A percentile compares a stretch with the other conserved stretches of the same genome.
These are phyloP conservation scores for Bergia sp. DNA, from an alignment of 92 coral and sea anemone species.

Conservation along the genomic window DNA sequence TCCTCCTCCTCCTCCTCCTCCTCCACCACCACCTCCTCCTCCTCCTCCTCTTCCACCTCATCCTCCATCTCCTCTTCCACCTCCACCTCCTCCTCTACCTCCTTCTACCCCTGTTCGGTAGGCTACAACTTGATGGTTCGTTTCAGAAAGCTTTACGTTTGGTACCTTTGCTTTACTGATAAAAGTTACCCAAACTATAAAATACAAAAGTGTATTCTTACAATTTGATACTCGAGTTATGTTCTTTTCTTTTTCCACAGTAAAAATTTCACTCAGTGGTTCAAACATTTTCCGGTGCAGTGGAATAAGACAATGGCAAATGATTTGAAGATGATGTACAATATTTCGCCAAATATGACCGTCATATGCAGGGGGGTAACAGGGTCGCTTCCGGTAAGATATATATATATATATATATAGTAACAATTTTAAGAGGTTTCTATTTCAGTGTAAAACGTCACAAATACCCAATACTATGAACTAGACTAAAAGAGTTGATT, in stretches of 20 bases:
- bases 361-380: not conserved
- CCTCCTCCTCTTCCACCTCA: too few species aligned
- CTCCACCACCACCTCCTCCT: too few species aligned
- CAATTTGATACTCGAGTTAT: not conserved
- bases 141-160: too few species aligned
- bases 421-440: not conserved
- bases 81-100: too few species aligned
- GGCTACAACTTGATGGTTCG: too few species aligned
- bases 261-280: not conserved
- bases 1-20: too few species aligned
- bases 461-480: not conserved
- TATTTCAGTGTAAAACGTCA: not conserved
- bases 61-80: too few species aligned
- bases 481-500: too few species aligned
- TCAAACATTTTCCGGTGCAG: conserved; percentile 7
- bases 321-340: not conserved
- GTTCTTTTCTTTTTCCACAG: not conserved
- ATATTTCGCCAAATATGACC: too few species aligned
- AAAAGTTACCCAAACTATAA: too few species aligned
- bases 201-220: not conserved
- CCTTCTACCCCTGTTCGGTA: too few species aligned
- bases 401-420: not conserved
- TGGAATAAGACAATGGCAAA: conserved; percentile 9
- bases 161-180: too few species aligned
- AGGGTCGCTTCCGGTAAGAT: not conserved